Percentiles rank a stretch among this genome's conserved stretches.
Evolutionary conservation across 1,140 invertebrate genomes (phyloP).

Genomic region (Zaprionus nigranus): DNA sequence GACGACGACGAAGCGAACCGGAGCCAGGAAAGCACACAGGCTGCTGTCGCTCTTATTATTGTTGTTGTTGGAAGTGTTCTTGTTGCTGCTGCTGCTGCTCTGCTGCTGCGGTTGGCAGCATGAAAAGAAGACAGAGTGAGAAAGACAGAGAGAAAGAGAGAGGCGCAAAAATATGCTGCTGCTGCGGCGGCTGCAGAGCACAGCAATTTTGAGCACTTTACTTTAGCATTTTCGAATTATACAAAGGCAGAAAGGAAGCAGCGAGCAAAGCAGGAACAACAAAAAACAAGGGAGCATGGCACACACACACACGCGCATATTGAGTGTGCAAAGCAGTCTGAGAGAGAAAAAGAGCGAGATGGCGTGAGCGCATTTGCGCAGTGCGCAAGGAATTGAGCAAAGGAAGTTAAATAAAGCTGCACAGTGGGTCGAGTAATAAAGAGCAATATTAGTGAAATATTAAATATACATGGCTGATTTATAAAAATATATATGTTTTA

Average conservation of each 20-base stretch:
- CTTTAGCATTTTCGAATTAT: slow-evolving; percentile 59
- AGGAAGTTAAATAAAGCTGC: slow-evolving; percentile 45
- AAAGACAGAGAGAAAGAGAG: slow-evolving; percentile 7
- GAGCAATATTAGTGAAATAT: not conserved
- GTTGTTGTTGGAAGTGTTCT: slow-evolving; percentile 11
- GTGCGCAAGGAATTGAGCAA: slow-evolving; percentile 37
- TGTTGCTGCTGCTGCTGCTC: slow-evolving; percentile 13
- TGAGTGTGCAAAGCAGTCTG: slow-evolving; percentile 2
- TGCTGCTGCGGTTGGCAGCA: slow-evolving; percentile 22
- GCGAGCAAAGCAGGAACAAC: slow-evolving; percentile 58
- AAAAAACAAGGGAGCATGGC: slow-evolving; percentile 56
- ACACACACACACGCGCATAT: slow-evolving; percentile 16
- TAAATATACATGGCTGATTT: not conserved
- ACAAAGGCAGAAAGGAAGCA: slow-evolving; percentile 53
- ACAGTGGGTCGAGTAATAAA: slow-evolving; percentile 41
- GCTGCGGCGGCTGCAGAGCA: slow-evolving; percentile 27
- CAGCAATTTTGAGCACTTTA: slow-evolving; percentile 64
- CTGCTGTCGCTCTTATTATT: slow-evolving; percentile 18
- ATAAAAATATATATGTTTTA: not conserved
- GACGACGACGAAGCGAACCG: slow-evolving; percentile 38
- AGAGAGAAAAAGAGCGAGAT: slow-evolving; percentile 22
- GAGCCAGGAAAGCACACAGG: slow-evolving; percentile 51
- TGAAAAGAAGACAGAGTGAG: not conserved
- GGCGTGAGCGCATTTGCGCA: slow-evolving; percentile 33
- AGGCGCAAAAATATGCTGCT: slow-evolving; percentile 41